These are phyloP conservation scores for Anagrus nilaparvatae DNA, from an alignment of 1,140 invertebrate genomes.

Conservation along the genomic window DNA sequence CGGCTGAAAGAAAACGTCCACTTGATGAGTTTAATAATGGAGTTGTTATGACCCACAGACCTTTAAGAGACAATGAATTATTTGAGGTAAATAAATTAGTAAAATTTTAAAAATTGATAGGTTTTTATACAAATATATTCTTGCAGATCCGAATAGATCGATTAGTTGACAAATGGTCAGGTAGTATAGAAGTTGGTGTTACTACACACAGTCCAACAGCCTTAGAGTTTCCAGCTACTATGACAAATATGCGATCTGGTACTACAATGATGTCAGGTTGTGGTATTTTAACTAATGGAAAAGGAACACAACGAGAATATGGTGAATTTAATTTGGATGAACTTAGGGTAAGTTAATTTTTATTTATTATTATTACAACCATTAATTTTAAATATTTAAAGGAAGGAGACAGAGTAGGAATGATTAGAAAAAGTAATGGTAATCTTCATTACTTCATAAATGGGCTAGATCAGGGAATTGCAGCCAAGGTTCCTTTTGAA, in stretches of 20 bases:
- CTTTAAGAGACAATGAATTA: conserved; percentile 76
- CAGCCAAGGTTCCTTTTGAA: conserved; percentile 64
- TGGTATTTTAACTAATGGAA: conserved; percentile 88
- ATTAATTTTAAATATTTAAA: conserved; percentile 20
- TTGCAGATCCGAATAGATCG: conserved; percentile 73
- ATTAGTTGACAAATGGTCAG: conserved; percentile 87
- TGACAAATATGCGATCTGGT: conserved; percentile 93
- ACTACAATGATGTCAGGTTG: conserved; percentile 97
- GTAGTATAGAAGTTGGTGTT: conserved; percentile 88
- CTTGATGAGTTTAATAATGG: conserved; percentile 93
- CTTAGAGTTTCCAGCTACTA: conserved; percentile 88
- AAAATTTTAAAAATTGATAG: neutral
- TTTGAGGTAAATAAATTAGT: conserved; percentile 64
- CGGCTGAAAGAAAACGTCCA: conserved; percentile 75
- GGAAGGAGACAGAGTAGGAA: conserved; percentile 82
- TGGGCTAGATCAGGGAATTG: conserved; percentile 83
- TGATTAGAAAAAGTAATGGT: conserved; percentile 72
- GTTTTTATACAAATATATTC: neutral
- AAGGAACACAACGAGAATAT: conserved; percentile 85
- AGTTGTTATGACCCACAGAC: conserved; percentile 83
- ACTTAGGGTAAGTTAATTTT: conserved; percentile 51
- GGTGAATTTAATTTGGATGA: conserved; percentile 92
- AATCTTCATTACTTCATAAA: conserved; percentile 91
- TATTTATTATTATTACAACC: conserved; percentile 6
- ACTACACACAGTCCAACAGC: conserved; percentile 85